phyloP scores from a whole-genome alignment of 2,797 vertebrate species.

The Amblyraja radiata region DNA sequence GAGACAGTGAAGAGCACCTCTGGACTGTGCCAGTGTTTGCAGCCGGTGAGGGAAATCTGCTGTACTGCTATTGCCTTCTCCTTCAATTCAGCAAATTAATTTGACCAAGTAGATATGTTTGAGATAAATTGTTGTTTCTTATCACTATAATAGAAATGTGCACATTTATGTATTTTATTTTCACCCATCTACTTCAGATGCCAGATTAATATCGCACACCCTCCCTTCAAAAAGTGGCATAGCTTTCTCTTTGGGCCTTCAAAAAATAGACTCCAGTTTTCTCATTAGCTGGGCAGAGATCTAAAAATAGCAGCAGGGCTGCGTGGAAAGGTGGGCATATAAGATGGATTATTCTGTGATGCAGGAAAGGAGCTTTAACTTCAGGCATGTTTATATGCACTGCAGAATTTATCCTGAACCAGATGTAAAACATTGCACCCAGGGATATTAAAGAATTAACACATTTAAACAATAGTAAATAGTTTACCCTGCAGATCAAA shows the following conservation, averaged over 20 bases:
- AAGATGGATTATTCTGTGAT: not conserved
- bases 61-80: not conserved
- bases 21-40: not conserved
- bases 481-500: not conserved
- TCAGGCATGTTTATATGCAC: not conserved
- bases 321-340: constrained; percentile 13
- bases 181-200: not conserved
- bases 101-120: no score
- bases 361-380: not conserved
- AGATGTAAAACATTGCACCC: not conserved
- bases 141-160: not conserved
- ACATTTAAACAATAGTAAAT: not conserved
- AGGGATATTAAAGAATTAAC: not conserved
- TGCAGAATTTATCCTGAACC: not conserved
- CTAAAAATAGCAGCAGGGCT: constrained; percentile 35
- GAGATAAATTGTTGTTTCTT: not conserved
- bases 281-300: constrained; percentile 23
- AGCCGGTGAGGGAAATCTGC: not conserved
- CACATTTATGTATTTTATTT: not conserved
- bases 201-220: not conserved
- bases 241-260: constrained; percentile 15
- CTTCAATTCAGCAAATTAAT: not conserved
- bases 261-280: constrained; percentile 38
- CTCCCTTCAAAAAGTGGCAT: not conserved
- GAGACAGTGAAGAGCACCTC: constrained; percentile 7